Evolutionary conservation across 2,888 invertebrate genomes (phyloP).

Genomic region (Buathra laborator): DNA sequence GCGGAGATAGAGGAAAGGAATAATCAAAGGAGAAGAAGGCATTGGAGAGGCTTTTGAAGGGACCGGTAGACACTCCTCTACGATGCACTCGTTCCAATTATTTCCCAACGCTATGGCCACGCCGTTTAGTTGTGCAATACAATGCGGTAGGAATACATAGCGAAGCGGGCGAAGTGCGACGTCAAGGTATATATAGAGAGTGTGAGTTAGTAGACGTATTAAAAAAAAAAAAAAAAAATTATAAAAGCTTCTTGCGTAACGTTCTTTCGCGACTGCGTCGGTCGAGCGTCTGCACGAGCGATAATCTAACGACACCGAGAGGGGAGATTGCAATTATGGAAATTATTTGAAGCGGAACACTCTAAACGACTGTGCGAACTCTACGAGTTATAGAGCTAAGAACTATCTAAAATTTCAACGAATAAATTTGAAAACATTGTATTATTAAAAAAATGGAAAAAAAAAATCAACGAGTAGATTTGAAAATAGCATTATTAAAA

Average conservation of each 20-base stretch:
- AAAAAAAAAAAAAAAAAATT: conserved; percentile 25
- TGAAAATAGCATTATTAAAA: too few relatives aligned
- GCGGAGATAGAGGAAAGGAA: conserved; percentile 29
- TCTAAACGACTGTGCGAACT: background rate
- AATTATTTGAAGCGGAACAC: conserved; percentile 39
- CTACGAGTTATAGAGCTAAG: background rate
- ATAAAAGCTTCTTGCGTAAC: conserved; percentile 60
- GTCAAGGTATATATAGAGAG: background rate
- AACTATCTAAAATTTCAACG: background rate
- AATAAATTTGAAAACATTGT: background rate
- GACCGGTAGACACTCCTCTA: conserved; percentile 35
- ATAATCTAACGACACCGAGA: conserved; percentile 49
- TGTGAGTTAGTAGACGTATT: conserved; percentile 22
- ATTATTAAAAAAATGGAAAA: background rate
- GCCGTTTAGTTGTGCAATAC: conserved; percentile 45
- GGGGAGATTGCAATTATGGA: conserved; percentile 45
- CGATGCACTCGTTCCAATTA: conserved; percentile 67
- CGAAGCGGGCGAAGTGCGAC: conserved; percentile 43
- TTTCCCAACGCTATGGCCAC: conserved; percentile 52
- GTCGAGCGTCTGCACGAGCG: conserved; percentile 38
- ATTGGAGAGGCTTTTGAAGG: conserved; percentile 38
- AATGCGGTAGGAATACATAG: conserved; percentile 31
- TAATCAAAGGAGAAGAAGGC: conserved; percentile 1
- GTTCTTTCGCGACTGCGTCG: conserved; percentile 41
- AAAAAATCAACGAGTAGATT: background rate